Evolutionary conservation across 2,888 invertebrate species (phyloP).

Genomic region (Trachelus iudaicus): DNA sequence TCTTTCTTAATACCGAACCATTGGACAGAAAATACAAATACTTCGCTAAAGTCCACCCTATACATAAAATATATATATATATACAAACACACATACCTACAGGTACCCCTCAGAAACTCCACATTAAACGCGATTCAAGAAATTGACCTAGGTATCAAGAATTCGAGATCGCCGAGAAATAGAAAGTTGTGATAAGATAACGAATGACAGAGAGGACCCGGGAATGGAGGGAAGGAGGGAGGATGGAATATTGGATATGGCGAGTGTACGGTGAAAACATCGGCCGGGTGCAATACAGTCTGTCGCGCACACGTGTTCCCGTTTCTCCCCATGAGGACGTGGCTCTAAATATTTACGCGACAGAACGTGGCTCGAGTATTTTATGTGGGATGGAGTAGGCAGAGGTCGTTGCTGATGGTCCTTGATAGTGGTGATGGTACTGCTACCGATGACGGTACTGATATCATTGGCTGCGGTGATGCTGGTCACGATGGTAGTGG

Average conservation of each 20-base stretch:
- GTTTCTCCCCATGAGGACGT: slow-evolving; percentile 27
- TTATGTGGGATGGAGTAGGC: slow-evolving; percentile 25
- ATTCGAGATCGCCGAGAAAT: background rate
- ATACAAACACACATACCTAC: no score
- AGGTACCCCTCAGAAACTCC: background rate
- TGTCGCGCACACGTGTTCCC: slow-evolving; percentile 29
- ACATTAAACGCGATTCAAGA: background rate
- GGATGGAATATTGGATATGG: background rate
- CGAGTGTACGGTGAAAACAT: background rate
- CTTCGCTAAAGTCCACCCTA: no score
- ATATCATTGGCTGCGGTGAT: background rate
- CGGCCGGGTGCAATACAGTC: background rate
- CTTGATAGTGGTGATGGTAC: background rate
- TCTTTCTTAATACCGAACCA: background rate
- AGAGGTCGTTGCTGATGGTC: background rate
- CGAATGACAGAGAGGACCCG: background rate
- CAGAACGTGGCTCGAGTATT: slow-evolving; percentile 36
- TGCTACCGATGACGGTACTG: background rate
- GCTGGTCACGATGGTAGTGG: background rate
- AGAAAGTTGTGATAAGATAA: background rate
- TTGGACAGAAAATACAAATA: background rate
- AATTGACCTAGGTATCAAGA: background rate
- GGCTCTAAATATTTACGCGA: slow-evolving; percentile 48
- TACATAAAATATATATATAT: background rate
- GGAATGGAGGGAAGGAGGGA: no score